phyloP scores from a whole-genome alignment of 2,888 invertebrate species.

The Aricia artaxerxes region DNA sequence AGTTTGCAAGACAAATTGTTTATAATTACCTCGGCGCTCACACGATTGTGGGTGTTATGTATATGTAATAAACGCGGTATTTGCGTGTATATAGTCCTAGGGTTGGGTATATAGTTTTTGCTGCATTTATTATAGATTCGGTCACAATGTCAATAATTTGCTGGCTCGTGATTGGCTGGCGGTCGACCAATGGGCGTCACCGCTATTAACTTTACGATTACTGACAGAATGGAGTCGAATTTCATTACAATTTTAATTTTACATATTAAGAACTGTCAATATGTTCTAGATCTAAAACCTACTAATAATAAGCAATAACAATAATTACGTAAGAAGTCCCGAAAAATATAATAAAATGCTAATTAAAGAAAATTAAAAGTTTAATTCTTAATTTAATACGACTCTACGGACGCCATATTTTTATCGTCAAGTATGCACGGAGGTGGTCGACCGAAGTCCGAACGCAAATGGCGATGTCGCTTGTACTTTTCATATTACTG shows the following conservation, averaged over 20 bases:
- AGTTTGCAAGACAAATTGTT: slow-evolving; percentile 28
- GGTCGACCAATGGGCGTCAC: slow-evolving; percentile 57
- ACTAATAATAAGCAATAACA: too few species aligned
- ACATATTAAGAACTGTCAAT: too few species aligned
- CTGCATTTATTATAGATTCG: slow-evolving; percentile 41
- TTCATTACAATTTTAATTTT: slow-evolving; percentile 32
- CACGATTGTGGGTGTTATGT: slow-evolving; percentile 13
- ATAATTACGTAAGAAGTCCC: too few species aligned
- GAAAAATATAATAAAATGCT: too few species aligned
- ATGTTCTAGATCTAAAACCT: too few species aligned
- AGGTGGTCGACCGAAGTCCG: background rate
- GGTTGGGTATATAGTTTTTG: slow-evolving; percentile 11
- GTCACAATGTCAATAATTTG: slow-evolving; percentile 39
- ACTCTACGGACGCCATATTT: slow-evolving; percentile 2
- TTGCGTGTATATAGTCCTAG: slow-evolving; percentile 17
- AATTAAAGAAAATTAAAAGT: too few species aligned
- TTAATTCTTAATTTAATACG: background rate
- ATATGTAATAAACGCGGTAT: background rate
- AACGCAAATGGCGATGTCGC: slow-evolving; percentile 7
- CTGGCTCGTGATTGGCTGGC: slow-evolving; percentile 56
- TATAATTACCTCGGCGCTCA: background rate
- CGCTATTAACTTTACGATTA: slow-evolving; percentile 46
- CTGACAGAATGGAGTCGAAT: slow-evolving; percentile 54
- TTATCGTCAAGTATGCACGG: background rate
- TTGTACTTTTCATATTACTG: background rate